These are phyloP conservation scores for Bursaphelenchus okinawaensis DNA, from an alignment of 2,888 invertebrate species.

Conservation along the genomic window DNA sequence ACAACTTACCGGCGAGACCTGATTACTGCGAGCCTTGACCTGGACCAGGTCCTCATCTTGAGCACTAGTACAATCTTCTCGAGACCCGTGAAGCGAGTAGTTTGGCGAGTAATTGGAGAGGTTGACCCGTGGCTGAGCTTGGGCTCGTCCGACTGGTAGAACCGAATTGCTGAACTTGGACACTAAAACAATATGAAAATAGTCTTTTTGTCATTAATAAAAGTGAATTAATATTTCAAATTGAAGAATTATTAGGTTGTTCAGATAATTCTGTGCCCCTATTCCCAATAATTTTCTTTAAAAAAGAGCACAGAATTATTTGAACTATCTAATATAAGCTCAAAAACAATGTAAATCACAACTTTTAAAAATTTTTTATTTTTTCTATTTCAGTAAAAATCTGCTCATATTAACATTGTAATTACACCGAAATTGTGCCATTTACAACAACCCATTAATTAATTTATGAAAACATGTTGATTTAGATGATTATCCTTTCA, in stretches of 20 bases:
- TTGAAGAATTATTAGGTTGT: no score
- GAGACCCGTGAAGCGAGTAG: conserved; percentile 9
- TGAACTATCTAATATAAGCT: no score
- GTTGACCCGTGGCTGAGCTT: conserved; percentile 53
- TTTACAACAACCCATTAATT: no score
- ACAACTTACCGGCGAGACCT: conserved; percentile 2
- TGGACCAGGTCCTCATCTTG: neutral
- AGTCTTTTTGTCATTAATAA: neutral
- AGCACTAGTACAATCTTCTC: conserved; percentile 15
- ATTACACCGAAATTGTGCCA: no score
- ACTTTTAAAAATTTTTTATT: no score
- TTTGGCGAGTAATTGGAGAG: conserved; percentile 35
- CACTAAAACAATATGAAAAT: neutral
- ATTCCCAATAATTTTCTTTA: neutral
- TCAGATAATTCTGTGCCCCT: no score
- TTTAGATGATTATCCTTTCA: no score
- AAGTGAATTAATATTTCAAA: no score
- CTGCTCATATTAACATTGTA: no score
- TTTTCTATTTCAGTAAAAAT: no score
- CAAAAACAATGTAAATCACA: no score
- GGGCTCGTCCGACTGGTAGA: conserved; percentile 50
- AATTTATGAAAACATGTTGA: no score
- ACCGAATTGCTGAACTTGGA: neutral
- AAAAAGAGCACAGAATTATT: neutral
- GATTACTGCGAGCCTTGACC: conserved; percentile 13